Base-by-base conservation (phyloP, 2,113 vertebrate genomes). In the Thunnus maccoyii region DNA sequence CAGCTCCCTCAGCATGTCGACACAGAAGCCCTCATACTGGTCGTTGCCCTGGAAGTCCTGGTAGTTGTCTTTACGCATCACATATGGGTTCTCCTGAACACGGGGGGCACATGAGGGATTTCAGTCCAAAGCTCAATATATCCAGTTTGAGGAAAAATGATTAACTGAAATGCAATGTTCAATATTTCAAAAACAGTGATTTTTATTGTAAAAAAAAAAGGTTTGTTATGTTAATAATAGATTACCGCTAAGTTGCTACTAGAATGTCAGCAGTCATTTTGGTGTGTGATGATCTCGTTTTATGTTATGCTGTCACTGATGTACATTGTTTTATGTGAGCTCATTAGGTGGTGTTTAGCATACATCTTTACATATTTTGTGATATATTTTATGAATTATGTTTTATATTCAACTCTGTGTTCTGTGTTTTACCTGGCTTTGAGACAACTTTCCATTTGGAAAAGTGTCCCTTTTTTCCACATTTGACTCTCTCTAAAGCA, bases 1-100 rank as follows among this genome's bases (percentile, higher is more conserved):
- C 66, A 99, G 93, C 84, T 99, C 98, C 50, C 94, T 94, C 58
- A 99, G 95, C 97, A 99, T 98, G 94, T 99, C 98, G 70, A 98
- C 97, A 1, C 98, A 99, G 94, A 99, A 98, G 1, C 98, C 98
- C 81, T 99, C 96, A 0, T 98, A 99, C 87, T 96, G 97, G 54
- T 97, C 97, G 0, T 97, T 96, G 3, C 97, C 96, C 1, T 96
- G 95, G 77, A 96, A 90, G 16, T 95, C 96, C 93, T 96, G 96
- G 92, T 96, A 96, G 88, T 97, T 97, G 20, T 95, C 93, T 86
- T 96, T 95, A 27, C 97, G 96, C 97, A 99, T 99, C 89, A 99
- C 95, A 0, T 99, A 99, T 0, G 98, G 98, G 89, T 98, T 97
- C 86, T 98, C 98, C 98, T 99, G 88, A 15, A 63, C 58, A 66